Base-by-base conservation (phyloP, 2,797 vertebrate genomes). In the Chaetodon trifasciatus region DNA sequence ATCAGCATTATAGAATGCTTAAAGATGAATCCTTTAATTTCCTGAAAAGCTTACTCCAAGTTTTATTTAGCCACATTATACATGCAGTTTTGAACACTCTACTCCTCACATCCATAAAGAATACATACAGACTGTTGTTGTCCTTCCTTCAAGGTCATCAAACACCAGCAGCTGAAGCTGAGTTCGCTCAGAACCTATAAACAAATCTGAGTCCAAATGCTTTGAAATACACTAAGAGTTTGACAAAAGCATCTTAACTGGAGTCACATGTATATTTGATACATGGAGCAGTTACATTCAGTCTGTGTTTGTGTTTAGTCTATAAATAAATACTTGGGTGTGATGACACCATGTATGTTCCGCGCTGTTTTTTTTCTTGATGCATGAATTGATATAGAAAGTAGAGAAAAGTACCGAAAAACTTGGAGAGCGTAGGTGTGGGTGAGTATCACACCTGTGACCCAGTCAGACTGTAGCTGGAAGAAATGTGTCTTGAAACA, bases 241-340 rank as follows among this genome's bases (percentile, higher is more conserved):
- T 8, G 40, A 68, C 8, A 65, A 69, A 70, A 50, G 52, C 32
- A 24, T 61, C 28, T 70, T n/a, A 32, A 49, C 46, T 32, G 55
- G 7, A 46, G 66, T 81, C 67, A 72, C 50, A 24, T 60, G 67
- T 39, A 13, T 3, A 44, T 37, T 17, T 57, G 60, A 55, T 62
- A 23, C 57, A 53, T 57, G 37, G 19, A n/a, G 35, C 23, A 12
- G 55, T 74, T 60, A 66, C 39, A 70, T 66, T 79, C 66, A 78
- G 56, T 39, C 56, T 73, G n/a, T 10, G 71, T 15, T 23, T 42
- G 40, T 11, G 40, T 44, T 44, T 13, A 28, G 40, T 44, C 62
- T 21, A 35, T 62, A 46, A 83, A 91, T 69, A 82, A 80, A 76
- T 40, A 77, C 24, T 52, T 6, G 23, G 63, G 83, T 84, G 85